Percentiles rank a stretch among this genome's conserved stretches.
Evolutionary conservation across 2,113 vertebrate genomes (phyloP).

Genomic region (Dendropsophus ebraccatus): DNA sequence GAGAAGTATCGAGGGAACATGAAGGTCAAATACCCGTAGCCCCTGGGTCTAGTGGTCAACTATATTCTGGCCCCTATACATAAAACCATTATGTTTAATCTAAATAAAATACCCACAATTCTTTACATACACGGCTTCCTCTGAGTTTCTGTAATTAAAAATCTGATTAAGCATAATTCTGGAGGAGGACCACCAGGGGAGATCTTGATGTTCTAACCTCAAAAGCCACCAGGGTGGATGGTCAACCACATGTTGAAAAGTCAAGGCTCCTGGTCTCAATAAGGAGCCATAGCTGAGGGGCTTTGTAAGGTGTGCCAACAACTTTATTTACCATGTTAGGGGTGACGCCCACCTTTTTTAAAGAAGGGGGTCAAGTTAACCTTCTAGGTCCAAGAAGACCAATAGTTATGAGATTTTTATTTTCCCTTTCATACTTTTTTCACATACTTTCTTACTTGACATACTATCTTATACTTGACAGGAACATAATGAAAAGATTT

Average conservation of each 20-base stretch:
- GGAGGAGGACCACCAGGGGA: constrained; percentile 49
- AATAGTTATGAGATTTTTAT: neutral
- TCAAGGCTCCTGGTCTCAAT: constrained; percentile 25
- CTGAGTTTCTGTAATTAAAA: constrained; percentile 41
- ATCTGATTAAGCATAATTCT: constrained; percentile 20
- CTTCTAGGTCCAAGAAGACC: neutral
- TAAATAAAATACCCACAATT: constrained; percentile 29
- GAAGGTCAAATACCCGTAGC: neutral
- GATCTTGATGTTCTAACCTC: constrained; percentile 47
- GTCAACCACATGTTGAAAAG: constrained; percentile 39
- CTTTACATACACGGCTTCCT: constrained; percentile 15
- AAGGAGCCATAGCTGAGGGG: neutral
- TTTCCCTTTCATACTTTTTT: neutral
- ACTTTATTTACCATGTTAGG: constrained; percentile 9
- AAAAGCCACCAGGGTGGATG: constrained; percentile 33
- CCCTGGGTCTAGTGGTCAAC: neutral
- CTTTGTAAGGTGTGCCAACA: constrained; percentile 10
- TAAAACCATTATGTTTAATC: neutral
- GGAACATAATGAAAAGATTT: neutral
- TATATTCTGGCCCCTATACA: constrained; percentile 7
- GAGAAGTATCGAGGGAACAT: neutral
- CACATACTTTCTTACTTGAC: neutral
- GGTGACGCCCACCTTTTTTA: neutral
- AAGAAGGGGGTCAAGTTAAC: neutral
- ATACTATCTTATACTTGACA: neutral